Base-by-base conservation (phyloP, 1,140 invertebrate species). In the Drosophila sp. region DNA sequence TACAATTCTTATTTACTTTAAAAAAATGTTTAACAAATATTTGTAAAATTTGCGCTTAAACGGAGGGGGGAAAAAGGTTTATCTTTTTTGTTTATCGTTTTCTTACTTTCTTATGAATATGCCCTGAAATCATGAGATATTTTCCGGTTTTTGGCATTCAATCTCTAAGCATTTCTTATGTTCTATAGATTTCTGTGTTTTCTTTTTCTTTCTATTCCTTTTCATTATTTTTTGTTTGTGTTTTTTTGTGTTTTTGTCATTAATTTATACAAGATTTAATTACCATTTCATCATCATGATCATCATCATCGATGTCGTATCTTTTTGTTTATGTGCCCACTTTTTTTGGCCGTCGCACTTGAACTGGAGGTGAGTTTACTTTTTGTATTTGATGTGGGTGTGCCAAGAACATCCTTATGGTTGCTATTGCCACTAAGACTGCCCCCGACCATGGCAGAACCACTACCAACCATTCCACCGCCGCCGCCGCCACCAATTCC, bases 241-340 rank as follows among this genome's bases (percentile, higher is more conserved):
- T 41, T 4, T 38, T 2, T 38, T 4, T 41, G 11, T 50, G 23
- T 60, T 60, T 27, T 40, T 10, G 33, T 35, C 33, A 60, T 60
- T 41, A 41, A 40, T 41, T 60, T 23, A 61, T 29, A 35, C 23
- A 50, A 50, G 7, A 10, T 50, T 50, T 27, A 50, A 27, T 50
- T 50, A 50, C 44, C 44, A 8, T 11, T 50, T 50, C 8, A 50
- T 90, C 86, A 91, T 76, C 91, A 30, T 30, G 6, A n/a, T 58
- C 2, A 33, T 44, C 66, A 84, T 90, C 90, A 91, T 76, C 91
- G 91, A 87, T 92, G 91, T 32, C 87, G 58, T 32, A 92, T 92
- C 61, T 92, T 92, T 60, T 87, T 91, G 64, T 86, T 90, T 35
- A 91, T 86, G 33, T 80, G 80, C 2, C 86, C 79, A 38, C 80